Evolutionary conservation across 1,140 invertebrate genomes (phyloP), one percentile per base, ranked within the genome.

Genomic region (Phymastichus coffea): DNA sequence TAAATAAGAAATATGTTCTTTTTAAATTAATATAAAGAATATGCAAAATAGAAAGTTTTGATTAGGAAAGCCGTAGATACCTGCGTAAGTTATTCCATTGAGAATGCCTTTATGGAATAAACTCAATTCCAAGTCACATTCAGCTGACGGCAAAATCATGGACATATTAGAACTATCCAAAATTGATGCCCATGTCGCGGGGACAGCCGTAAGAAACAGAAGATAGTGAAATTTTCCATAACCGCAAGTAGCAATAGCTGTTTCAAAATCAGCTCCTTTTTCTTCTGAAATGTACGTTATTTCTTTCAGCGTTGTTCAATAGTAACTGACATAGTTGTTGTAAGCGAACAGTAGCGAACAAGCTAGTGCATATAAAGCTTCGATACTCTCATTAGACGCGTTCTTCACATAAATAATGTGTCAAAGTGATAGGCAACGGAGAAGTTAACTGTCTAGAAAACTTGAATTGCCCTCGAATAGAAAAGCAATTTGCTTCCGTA

Each of bases 191-290:
- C 84, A 86, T 47, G 84, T 83, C 2, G 81, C 85, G 0, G 87
- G 86, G 33, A 90, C 73, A 1, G 83, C 79, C 54, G 83, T 76
- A 15, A 88, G 61, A 47, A 88, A 74, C 17, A 91, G 71, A 1
- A 85, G 65, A 1, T 84, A 71, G 67, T 91, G 87, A 72, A 88
- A 90, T 66, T 84, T 82, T 6, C 89, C 87, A 66, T 81, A 85
- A 8, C 85, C 84, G 0, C 84, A 81, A 0, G 80, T 79, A 0
- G 78, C 70, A 10, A 88, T 84, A 0, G 86, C 86, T 40, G 77
- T 77, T 49, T 88, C 86, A 62, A 87, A 87, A 65, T 88, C 82
- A 0, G 83, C 80, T 0, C 72, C 72, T 49, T 78, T 77, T 41
- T 68, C 59, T 26, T 61, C 59, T 33, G 12, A 33, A 33, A 33